phyloP scores from a whole-genome alignment of 2,113 vertebrate species.

The Cathartes aura region DNA sequence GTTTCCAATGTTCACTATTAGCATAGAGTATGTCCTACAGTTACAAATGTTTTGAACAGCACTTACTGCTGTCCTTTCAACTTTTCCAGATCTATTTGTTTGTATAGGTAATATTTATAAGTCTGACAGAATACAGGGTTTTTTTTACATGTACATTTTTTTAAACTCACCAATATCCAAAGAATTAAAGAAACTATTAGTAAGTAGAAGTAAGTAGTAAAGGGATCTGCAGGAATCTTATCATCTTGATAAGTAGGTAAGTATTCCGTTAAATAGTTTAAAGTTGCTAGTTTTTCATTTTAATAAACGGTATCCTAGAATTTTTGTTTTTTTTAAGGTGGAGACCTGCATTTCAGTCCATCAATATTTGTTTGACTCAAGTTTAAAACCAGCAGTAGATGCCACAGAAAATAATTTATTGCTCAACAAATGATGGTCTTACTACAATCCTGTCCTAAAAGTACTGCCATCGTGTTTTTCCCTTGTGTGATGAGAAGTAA shows the following conservation, averaged over 20 bases:
- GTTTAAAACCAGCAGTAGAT: neutral
- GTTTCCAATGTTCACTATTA: neutral
- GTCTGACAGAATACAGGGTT: neutral
- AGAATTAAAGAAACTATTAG: neutral
- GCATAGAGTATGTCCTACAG: neutral
- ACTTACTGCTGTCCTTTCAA: neutral
- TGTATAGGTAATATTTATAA: neutral
- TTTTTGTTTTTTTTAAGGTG: neutral
- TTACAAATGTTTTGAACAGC: neutral
- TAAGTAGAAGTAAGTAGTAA: neutral
- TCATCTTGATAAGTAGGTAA: neutral
- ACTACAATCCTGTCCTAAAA: neutral
- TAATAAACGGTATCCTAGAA: neutral
- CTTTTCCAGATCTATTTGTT: neutral
- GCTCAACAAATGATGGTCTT: neutral
- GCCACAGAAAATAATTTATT: neutral
- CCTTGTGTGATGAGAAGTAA: neutral
- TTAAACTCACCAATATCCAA: neutral
- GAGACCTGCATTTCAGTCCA: neutral
- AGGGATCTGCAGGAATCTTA: neutral
- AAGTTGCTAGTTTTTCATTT: neutral
- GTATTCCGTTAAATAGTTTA: neutral
- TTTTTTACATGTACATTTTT: neutral
- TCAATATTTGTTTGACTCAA: neutral
- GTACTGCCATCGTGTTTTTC: neutral